Base-by-base conservation (phyloP, 1,140 invertebrate species). In the Caenorhabditis elegans region DNA sequence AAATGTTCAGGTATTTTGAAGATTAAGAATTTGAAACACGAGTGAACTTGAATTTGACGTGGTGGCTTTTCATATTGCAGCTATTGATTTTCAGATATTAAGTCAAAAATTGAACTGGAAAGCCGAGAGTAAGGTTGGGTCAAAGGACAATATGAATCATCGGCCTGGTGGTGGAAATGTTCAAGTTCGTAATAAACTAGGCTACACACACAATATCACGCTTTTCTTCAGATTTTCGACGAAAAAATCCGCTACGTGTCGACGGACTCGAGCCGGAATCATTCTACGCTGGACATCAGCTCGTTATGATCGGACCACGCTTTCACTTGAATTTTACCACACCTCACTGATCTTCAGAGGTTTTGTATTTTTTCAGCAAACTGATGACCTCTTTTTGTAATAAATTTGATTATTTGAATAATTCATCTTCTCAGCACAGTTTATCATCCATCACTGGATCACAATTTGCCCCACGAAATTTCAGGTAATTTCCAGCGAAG, bases 61-160 rank as follows among this genome's bases (percentile, higher is more conserved):
- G n/a, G n/a, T n/a, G n/a, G n/a, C n/a, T 60, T 47, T n/a, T n/a
- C 36, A 2, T 31, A 19, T 48, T 70, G 13, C 34, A 39, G 22
- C 1, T 2, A 24, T 6, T 19, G 11, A 81, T 65, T 82, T 84
- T 83, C 96, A 95, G 92, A 95, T 96, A 82, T 94, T 95, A 90
- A 93, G 93, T 78, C 93, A 94, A 87, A 96, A 96, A 90, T 90
- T 96, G 10, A 94, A 96, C 84, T 95, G 92, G 82, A 94, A 94
- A 87, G 95, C 95, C 0, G 95, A 95, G 91, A 93, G 95, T 22
- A 96, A 96, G 92, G 93, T 97, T 80, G 95, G 95, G 51, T 97
- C 95, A 24, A 94, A 96, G 86, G 95, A 95, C 47, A 98, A 98
- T 90, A 93, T 95, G 15, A 94, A 94, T 85, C 94, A 96, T 89